These are phyloP conservation scores for Caenorhabditis remanei DNA, from an alignment of 1,140 invertebrate genomes.

Conservation along the genomic window DNA sequence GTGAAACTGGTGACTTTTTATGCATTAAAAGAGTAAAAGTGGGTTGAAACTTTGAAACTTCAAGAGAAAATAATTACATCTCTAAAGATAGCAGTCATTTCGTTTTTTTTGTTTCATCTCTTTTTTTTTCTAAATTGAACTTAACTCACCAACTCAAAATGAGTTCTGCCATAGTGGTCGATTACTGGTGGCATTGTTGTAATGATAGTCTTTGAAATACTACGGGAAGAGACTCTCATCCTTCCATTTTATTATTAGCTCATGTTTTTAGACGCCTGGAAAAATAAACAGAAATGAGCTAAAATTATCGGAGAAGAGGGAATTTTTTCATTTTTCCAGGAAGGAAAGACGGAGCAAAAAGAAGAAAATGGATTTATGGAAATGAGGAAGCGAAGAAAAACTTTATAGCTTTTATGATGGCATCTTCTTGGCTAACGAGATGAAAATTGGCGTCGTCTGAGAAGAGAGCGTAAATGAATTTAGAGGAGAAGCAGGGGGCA, in stretches of 20 bases:
- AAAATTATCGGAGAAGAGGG: background rate
- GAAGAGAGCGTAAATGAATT: slow-evolving; percentile 28
- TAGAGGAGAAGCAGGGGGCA: background rate
- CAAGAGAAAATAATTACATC: background rate
- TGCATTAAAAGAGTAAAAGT: background rate
- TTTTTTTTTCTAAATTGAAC: background rate
- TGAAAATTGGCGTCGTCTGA: slow-evolving; percentile 25
- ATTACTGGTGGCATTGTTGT: slow-evolving; percentile 5
- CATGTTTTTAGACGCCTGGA: background rate
- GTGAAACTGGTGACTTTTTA: background rate
- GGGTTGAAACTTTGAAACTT: background rate
- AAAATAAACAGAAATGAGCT: background rate
- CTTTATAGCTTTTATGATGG: slow-evolving; percentile 3
- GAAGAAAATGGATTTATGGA: background rate
- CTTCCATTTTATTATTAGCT: background rate
- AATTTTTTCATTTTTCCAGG: background rate
- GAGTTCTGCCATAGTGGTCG: slow-evolving; percentile 41
- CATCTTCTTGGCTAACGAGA: background rate
- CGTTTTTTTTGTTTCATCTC: background rate
- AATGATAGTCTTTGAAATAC: background rate
- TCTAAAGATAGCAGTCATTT: background rate
- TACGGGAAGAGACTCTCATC: slow-evolving; percentile 7
- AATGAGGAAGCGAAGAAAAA: background rate
- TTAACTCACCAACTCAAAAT: slow-evolving; percentile 42
- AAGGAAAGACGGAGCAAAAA: background rate